phyloP scores from a whole-genome alignment of 2,113 vertebrate genomes.

The Crypturellus undulatus region DNA sequence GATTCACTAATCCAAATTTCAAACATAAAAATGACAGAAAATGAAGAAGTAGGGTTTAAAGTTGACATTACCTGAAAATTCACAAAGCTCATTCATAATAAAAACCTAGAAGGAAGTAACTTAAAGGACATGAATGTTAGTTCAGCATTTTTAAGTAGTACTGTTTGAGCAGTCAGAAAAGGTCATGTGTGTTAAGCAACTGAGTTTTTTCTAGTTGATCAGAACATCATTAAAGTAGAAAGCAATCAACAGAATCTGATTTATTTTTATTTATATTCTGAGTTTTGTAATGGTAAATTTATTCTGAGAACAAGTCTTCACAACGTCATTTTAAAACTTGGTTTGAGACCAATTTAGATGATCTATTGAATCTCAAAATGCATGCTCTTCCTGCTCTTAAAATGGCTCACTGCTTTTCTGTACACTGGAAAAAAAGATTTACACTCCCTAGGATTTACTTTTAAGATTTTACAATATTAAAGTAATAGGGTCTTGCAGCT shows the following conservation, averaged over 20 bases:
- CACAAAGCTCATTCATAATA: neutral
- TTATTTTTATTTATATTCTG: constrained; percentile 18
- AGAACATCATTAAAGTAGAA: neutral
- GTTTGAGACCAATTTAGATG: constrained; percentile 70
- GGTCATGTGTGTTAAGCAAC: neutral
- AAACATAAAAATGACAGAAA: neutral
- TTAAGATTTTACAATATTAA: constrained; percentile 8
- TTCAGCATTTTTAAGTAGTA: neutral
- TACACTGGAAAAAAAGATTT: neutral
- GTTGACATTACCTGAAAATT: neutral
- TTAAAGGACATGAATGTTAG: neutral
- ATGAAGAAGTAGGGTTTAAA: neutral
- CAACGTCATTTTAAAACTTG: constrained; percentile 58
- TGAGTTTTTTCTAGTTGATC: neutral
- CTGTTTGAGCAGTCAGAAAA: neutral
- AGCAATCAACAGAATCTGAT: neutral
- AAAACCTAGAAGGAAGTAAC: neutral
- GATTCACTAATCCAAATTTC: neutral
- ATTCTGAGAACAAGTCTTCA: constrained; percentile 54
- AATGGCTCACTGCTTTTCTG: constrained; percentile 69
- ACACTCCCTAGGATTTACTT: constrained; percentile 11
- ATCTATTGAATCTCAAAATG: constrained; percentile 67
- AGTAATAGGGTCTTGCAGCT: neutral
- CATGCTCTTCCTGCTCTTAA: constrained; percentile 75
- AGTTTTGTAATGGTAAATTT: constrained; percentile 51